Conservation (phyloP, 1,140 invertebrate species). For the Zaprionus camerounensis region DNA sequence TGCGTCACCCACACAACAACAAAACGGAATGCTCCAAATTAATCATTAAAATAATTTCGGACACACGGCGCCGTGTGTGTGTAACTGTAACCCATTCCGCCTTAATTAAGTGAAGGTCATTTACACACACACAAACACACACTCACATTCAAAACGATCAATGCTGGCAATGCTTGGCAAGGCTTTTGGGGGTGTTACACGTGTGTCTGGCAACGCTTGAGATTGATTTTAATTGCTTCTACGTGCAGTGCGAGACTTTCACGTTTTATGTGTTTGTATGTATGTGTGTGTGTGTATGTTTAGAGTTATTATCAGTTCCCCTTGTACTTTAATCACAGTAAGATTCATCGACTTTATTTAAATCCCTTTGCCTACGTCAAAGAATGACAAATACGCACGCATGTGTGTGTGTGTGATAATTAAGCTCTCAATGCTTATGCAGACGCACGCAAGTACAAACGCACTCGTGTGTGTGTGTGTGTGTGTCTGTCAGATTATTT, state of each 20-base stretch:
- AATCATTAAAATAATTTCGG: slow-evolving; percentile 23
- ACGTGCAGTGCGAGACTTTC: slow-evolving; percentile 59
- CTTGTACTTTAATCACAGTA: slow-evolving; percentile 46
- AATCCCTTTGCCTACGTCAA: slow-evolving; percentile 20
- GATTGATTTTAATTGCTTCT: slow-evolving; percentile 65
- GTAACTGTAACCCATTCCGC: slow-evolving; percentile 52
- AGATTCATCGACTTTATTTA: slow-evolving; percentile 4
- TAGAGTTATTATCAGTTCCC: slow-evolving; percentile 31
- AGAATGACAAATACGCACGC: background rate
- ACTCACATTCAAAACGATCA: slow-evolving; percentile 27
- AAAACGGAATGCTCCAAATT: slow-evolving; percentile 41
- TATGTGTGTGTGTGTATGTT: background rate
- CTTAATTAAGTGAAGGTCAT: slow-evolving; percentile 73
- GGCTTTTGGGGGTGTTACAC: slow-evolving; percentile 65
- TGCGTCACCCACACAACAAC: slow-evolving; percentile 44
- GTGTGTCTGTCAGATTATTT: slow-evolving; percentile 24
- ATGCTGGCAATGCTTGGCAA: slow-evolving; percentile 68
- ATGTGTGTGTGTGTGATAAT: slow-evolving; percentile 19
- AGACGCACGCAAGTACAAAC: background rate
- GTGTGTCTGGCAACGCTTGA: slow-evolving; percentile 60
- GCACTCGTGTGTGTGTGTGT: background rate
- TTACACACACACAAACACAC: slow-evolving; percentile 26
- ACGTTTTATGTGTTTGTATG: slow-evolving; percentile 53
- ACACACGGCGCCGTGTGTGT: slow-evolving; percentile 18
- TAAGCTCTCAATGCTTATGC: background rate